Conservation (phyloP, 1,140 invertebrate species). For the Drosophila eugracilis region DNA sequence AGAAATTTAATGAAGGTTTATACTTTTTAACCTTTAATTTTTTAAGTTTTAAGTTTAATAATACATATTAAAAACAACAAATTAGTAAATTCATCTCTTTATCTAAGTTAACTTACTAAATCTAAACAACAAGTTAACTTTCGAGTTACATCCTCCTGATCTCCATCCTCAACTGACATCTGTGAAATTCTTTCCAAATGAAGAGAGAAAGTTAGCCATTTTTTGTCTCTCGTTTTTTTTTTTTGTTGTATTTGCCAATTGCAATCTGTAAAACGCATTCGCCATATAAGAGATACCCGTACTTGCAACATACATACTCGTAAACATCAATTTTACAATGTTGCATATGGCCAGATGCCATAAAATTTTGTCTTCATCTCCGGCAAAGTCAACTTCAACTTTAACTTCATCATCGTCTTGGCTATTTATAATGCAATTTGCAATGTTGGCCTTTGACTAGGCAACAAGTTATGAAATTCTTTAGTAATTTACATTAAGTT, state of each 20-base stretch:
- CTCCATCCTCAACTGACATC: conserved; percentile 8
- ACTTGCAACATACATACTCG: neutral
- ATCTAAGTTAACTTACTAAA: too few relatives aligned
- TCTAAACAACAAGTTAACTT: too few relatives aligned
- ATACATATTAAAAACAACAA: too few relatives aligned
- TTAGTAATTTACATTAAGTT: neutral
- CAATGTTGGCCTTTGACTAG: conserved; percentile 22
- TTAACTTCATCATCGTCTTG: conserved; percentile 28
- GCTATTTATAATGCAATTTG: conserved; percentile 14
- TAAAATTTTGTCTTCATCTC: conserved; percentile 36
- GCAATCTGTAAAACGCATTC: conserved; percentile 49
- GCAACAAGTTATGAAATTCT: conserved; percentile 33
- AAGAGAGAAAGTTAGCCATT: conserved; percentile 19
- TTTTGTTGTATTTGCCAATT: conserved; percentile 46
- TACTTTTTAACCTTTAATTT: too few relatives aligned
- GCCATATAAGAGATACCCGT: conserved; percentile 11
- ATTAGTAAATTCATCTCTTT: too few relatives aligned
- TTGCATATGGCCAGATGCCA: conserved; percentile 47
- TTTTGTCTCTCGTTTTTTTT: neutral
- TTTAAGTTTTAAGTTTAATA: too few relatives aligned
- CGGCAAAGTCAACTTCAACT: conserved; percentile 22
- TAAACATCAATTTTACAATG: conserved; percentile 21
- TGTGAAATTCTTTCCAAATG: conserved; percentile 22
- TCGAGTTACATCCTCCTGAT: conserved; percentile 14
- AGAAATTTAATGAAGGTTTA: too few relatives aligned